Evolutionary conservation across 2,113 vertebrate genomes (phyloP).

Genomic region (Eudyptes chrysolophus): DNA sequence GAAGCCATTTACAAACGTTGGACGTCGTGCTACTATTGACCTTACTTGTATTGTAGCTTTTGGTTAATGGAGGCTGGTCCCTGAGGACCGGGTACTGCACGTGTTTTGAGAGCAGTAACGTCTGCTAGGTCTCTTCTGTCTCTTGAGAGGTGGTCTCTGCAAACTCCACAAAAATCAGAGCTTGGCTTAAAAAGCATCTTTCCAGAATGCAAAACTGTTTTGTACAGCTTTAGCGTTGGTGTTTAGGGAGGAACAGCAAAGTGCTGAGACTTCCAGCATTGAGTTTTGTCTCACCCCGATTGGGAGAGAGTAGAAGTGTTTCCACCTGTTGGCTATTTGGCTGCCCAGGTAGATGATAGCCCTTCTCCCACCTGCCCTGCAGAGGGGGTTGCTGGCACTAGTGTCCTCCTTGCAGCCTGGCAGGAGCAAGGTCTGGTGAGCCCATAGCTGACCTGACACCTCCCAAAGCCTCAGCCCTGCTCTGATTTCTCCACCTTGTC

Average conservation of each 20-base stretch:
- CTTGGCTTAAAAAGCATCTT: not conserved
- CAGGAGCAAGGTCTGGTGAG: not conserved
- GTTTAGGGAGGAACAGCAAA: not conserved
- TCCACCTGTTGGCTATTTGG: not conserved
- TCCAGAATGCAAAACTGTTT: not conserved
- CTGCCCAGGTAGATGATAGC: not conserved
- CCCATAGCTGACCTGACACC: rapidly evolving
- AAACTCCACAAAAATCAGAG: not conserved
- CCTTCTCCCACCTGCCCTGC: not conserved
- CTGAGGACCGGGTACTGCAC: not conserved
- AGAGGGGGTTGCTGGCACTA: rapidly evolving
- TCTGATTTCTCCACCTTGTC: not conserved
- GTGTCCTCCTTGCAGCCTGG: not conserved
- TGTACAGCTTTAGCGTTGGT: not conserved
- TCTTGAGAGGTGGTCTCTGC: not conserved
- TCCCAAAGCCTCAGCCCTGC: not conserved
- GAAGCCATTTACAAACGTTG: not conserved
- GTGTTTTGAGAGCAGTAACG: not conserved
- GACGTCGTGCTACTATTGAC: not conserved
- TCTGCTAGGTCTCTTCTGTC: not conserved
- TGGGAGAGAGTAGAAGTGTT: not conserved
- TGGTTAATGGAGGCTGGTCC: not conserved
- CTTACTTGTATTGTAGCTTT: not conserved
- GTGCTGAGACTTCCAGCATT: not conserved
- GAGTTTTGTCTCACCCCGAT: not conserved